A percentile compares a stretch with the other conserved stretches of the same genome.
Evolutionary conservation across 1,140 invertebrate genomes (phyloP).

Genomic region (Belonocnema kinseyi): DNA sequence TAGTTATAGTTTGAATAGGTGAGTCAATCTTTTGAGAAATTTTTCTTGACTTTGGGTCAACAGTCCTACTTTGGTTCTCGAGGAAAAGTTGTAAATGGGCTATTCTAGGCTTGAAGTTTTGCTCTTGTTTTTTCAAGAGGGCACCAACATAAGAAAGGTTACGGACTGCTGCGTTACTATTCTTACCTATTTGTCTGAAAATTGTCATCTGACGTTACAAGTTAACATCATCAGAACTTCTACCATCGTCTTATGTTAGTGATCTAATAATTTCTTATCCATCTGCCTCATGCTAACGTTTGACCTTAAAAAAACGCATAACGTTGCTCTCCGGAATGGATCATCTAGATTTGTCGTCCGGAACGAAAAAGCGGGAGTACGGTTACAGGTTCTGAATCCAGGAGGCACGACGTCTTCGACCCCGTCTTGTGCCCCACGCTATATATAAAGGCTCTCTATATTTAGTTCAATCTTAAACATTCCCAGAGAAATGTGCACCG

Average conservation of each 20-base stretch:
- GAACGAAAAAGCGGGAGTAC: neutral
- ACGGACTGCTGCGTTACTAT: no score
- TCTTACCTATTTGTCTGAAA: neutral
- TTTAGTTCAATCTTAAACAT: slow-evolving; percentile 24
- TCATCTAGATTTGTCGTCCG: neutral
- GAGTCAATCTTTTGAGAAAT: no score
- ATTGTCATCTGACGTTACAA: neutral
- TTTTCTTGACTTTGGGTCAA: no score
- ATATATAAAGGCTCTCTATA: slow-evolving; percentile 8
- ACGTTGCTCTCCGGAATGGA: neutral
- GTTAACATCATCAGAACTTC: neutral
- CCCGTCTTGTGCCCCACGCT: neutral
- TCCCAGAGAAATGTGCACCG: slow-evolving; percentile 17
- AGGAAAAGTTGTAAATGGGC: no score
- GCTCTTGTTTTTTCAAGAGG: no score
- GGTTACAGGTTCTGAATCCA: neutral
- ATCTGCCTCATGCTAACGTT: neutral
- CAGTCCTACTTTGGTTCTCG: no score
- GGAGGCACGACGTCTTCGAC: slow-evolving; percentile 10
- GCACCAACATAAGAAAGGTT: no score
- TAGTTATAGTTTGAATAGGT: no score
- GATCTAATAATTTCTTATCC: neutral
- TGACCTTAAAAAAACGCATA: slow-evolving; percentile 1
- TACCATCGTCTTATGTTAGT: neutral
- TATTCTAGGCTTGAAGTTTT: no score